These are phyloP conservation scores for Paramisgurnus dabryanus DNA, from an alignment of 2,113 vertebrate genomes.

Conservation along the genomic window DNA sequence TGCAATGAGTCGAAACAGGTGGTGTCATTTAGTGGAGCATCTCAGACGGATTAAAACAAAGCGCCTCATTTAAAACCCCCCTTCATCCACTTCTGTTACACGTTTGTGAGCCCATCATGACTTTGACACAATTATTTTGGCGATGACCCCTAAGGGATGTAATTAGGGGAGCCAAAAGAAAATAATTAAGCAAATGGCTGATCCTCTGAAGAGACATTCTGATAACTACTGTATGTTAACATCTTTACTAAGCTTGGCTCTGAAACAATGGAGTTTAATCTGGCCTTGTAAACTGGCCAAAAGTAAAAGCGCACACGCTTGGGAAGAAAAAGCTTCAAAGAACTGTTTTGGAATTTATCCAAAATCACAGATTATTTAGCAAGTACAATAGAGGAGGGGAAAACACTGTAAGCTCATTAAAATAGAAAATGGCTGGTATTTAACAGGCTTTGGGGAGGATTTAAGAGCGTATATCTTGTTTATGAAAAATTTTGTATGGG, in stretches of 20 bases:
- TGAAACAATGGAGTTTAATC: constrained; percentile 61
- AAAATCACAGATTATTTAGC: constrained; percentile 72
- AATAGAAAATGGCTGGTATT: constrained; percentile 69
- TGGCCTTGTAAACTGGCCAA: constrained; percentile 56
- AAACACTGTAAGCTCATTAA: constrained; percentile 75
- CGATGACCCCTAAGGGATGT: constrained; percentile 53
- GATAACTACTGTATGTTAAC: constrained; percentile 50
- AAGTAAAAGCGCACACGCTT: constrained; percentile 52
- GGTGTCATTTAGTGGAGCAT: constrained; percentile 44
- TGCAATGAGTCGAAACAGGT: constrained; percentile 41
- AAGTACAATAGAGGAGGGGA: constrained; percentile 61
- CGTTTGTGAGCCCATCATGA: constrained; percentile 29
- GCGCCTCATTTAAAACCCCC: constrained; percentile 7
- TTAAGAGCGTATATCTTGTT: constrained; percentile 67
- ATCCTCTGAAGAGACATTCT: constrained; percentile 42
- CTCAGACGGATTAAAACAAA: constrained; percentile 43
- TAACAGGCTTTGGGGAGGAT: constrained; percentile 69
- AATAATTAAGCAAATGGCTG: constrained; percentile 56
- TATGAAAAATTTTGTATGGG: constrained; percentile 42
- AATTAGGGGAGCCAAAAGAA: constrained; percentile 57
- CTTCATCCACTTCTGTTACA: constrained; percentile 34
- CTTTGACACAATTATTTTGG: constrained; percentile 25
- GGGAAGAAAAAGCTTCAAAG: constrained; percentile 55
- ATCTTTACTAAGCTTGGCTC: constrained; percentile 50
- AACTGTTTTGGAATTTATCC: constrained; percentile 66